Percentiles rank a stretch among this genome's conserved stretches.
Evolutionary conservation across 1,140 invertebrate species (phyloP).

Genomic region (Brachionus calyciflorus): DNA sequence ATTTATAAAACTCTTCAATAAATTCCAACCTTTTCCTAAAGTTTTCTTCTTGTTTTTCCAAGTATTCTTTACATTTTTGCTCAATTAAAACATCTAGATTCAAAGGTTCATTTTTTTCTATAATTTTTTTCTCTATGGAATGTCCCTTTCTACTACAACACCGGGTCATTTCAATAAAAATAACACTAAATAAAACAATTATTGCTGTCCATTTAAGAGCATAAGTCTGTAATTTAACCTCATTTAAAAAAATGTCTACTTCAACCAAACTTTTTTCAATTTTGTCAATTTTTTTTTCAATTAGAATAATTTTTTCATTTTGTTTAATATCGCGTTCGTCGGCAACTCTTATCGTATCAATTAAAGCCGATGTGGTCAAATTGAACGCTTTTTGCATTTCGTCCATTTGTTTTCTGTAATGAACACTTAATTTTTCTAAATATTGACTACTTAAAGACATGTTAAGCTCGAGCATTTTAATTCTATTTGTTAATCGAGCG

Average conservation of each 20-base stretch:
- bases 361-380: conserved; percentile 71
- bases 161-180: neutral
- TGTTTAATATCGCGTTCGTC: conserved; percentile 67
- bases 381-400: conserved; percentile 80
- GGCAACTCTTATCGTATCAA: conserved; percentile 70
- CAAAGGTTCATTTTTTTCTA: neutral
- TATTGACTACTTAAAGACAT: conserved; percentile 90
- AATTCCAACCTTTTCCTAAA: neutral
- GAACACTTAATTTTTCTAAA: conserved; percentile 80
- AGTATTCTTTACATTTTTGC: neutral
- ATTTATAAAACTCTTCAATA: neutral
- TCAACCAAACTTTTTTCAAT: conserved; percentile 5
- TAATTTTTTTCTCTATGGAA: neutral
- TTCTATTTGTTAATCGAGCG: neutral
- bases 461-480: conserved; percentile 73
- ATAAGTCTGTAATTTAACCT: conserved; percentile 4
- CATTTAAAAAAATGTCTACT: neutral
- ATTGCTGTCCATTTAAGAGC: neutral
- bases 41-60: neutral
- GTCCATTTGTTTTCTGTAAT: conserved; percentile 89
- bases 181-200: neutral
- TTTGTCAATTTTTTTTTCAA: conserved; percentile 43
- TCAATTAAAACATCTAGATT: neutral
- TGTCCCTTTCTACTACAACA: neutral
- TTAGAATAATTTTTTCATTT: conserved; percentile 28